phyloP scores from a whole-genome alignment of 2,888 invertebrate genomes.

The Osmoderma eremita region DNA sequence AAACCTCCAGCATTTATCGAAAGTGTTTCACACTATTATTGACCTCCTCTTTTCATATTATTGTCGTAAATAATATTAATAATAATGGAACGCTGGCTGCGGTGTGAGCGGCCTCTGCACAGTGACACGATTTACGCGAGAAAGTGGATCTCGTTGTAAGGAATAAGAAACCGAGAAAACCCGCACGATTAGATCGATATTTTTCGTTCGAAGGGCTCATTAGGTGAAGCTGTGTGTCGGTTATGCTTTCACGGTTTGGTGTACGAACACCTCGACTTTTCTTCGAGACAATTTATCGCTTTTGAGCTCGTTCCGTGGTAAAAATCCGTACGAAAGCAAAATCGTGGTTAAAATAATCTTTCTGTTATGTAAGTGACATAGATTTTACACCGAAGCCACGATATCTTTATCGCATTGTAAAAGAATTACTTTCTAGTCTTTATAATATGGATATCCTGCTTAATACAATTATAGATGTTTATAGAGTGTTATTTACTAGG shows the following conservation, averaged over 20 bases:
- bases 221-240: conserved; percentile 3
- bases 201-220: conserved; percentile 9
- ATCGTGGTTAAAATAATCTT: not conserved
- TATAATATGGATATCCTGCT: too few species aligned
- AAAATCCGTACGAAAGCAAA: conserved; percentile 18
- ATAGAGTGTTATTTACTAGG: too few species aligned
- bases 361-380: conserved; percentile 18
- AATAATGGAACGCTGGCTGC: conserved; percentile 11
- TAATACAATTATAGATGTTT: too few species aligned
- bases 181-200: not conserved
- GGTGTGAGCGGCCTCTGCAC: not conserved
- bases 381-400: not conserved
- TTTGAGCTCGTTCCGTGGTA: not conserved
- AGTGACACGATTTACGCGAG: conserved; percentile 18
- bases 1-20: conserved; percentile 7
- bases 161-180: conserved; percentile 10
- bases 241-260: conserved; percentile 15
- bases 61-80: conserved; percentile 9
- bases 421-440: too few species aligned
- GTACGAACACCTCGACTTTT: not conserved
- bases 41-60: not conserved
- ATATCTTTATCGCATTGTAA: too few species aligned
- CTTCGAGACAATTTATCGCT: conserved; percentile 6
- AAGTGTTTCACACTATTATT: conserved; percentile 25
- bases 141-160: conserved; percentile 15